These are phyloP conservation scores for Conus ventricosus DNA, from an alignment of 1,140 invertebrate genomes.

Conservation along the genomic window DNA sequence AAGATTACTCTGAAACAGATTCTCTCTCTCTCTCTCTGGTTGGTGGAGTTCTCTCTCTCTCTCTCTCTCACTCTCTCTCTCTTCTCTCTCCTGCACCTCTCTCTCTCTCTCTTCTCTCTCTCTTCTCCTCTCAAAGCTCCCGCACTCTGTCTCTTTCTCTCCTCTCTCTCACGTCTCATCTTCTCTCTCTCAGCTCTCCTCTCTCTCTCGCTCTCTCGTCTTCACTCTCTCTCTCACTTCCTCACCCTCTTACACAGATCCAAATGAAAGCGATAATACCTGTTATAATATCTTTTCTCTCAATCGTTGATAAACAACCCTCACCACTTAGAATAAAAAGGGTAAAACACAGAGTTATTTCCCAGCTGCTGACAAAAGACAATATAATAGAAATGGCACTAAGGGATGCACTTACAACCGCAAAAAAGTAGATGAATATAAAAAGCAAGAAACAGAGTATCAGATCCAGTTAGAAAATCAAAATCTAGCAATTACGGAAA, in stretches of 20 bases:
- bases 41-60: neutral
- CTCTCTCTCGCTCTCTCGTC: neutral
- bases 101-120: conserved; percentile 24
- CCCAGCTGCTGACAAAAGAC: too few relatives aligned
- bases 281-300: too few relatives aligned
- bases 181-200: neutral
- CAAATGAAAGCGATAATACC: too few relatives aligned
- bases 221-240: neutral
- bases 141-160: neutral
- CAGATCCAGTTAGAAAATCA: too few relatives aligned
- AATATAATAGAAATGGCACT: too few relatives aligned
- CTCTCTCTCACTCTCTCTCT: conserved; percentile 24
- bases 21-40: conserved; percentile 17
- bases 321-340: too few relatives aligned
- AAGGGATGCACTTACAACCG: too few relatives aligned
- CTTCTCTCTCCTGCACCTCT: neutral
- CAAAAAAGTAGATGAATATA: too few relatives aligned
- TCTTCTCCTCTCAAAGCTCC: neutral
- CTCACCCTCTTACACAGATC: neutral
- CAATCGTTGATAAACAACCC: too few relatives aligned
- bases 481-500: too few relatives aligned
- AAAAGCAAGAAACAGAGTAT: too few relatives aligned
- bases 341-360: too few relatives aligned
- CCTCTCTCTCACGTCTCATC: neutral
- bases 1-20: neutral